Evolutionary conservation across 2,113 vertebrate genomes (phyloP).

Genomic region (Pica pica): DNA sequence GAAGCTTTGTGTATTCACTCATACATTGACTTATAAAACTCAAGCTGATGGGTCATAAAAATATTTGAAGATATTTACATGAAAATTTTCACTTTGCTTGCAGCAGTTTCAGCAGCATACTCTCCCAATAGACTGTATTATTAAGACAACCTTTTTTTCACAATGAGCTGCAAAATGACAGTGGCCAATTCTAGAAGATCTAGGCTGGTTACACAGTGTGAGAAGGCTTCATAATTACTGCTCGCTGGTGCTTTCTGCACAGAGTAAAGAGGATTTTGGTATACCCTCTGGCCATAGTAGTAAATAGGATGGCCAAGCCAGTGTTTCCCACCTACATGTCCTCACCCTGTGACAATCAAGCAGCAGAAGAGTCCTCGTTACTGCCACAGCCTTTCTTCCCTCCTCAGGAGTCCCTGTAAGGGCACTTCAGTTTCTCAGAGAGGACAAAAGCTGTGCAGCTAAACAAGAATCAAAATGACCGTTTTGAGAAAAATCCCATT

Average conservation of each 20-base stretch:
- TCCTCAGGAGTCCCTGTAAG: not conserved
- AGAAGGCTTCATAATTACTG: not conserved
- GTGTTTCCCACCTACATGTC: not conserved
- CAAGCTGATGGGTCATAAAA: constrained; percentile 66
- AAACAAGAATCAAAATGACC: not conserved
- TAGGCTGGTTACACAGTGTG: not conserved
- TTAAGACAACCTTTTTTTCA: constrained; percentile 5
- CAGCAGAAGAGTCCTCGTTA: not conserved
- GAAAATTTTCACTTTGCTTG: constrained; percentile 45
- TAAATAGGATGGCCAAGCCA: not conserved
- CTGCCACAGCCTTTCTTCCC: not conserved
- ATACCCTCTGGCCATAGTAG: not conserved
- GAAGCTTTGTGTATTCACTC: constrained; percentile 48
- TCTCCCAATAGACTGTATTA: not conserved
- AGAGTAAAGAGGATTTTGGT: not conserved
- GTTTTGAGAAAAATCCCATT: not conserved
- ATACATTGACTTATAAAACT: constrained; percentile 67
- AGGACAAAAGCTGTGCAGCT: not conserved
- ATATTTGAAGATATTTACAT: constrained; percentile 63
- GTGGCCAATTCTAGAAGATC: not conserved
- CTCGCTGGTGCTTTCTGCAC: not conserved
- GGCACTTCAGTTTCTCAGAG: not conserved
- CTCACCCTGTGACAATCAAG: not conserved
- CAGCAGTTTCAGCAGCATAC: constrained; percentile 6
- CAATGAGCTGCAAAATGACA: not conserved